phyloP scores from a whole-genome alignment of 2,113 vertebrate species.

The Ciconia maguari region DNA sequence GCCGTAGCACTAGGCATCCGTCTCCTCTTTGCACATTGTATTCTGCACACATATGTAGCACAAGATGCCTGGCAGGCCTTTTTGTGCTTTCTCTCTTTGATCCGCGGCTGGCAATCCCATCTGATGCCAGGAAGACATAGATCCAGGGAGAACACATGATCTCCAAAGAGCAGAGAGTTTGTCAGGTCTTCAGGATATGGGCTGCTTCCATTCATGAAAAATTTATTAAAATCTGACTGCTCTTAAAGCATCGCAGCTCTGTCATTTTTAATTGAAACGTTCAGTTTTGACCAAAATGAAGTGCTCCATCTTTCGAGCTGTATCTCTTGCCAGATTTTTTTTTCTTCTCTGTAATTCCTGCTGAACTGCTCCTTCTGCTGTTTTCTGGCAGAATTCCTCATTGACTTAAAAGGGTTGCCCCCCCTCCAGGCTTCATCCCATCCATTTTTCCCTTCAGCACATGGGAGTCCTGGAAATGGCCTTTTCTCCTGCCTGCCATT shows the following conservation, averaged over 20 bases:
- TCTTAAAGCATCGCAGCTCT: constrained; percentile 64
- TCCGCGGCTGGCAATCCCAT: neutral
- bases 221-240: constrained; percentile 68
- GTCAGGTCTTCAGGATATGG: constrained; percentile 53
- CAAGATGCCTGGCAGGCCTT: constrained; percentile 10
- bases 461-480: constrained; percentile 22
- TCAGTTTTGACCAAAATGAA: constrained; percentile 64
- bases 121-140: constrained; percentile 28
- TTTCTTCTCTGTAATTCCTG: constrained; percentile 47
- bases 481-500: constrained; percentile 4
- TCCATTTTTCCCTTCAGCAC: constrained; percentile 23
- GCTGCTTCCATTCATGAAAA: constrained; percentile 64
- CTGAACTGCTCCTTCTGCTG: constrained; percentile 65
- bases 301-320: constrained; percentile 58
- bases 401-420: constrained; percentile 20
- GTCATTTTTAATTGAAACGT: constrained; percentile 73
- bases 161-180: constrained; percentile 47
- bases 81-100: constrained; percentile 19
- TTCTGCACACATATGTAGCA: neutral
- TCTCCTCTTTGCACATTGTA: neutral
- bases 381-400: constrained; percentile 52
- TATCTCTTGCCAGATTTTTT: constrained; percentile 50
- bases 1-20: neutral
- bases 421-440: constrained; percentile 6
- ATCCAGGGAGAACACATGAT: constrained; percentile 23